Evolutionary conservation across 2,888 invertebrate species (phyloP).

Genomic region (Melieria crassipennis): DNA sequence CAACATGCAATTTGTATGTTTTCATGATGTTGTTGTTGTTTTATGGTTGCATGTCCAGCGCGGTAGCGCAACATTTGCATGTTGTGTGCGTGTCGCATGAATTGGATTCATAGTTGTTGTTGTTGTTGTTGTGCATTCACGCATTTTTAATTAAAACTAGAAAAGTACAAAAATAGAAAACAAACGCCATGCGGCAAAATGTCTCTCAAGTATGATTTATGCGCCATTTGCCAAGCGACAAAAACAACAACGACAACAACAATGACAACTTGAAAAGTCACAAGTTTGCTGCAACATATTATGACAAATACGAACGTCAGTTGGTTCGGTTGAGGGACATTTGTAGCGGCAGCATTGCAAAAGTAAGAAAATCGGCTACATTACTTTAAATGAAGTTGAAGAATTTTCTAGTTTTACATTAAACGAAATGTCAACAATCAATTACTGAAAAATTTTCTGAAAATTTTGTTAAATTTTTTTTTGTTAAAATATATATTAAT

Average conservation of each 20-base stretch:
- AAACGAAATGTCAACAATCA: too few relatives aligned
- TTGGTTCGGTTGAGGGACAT: not conserved
- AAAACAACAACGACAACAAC: not conserved
- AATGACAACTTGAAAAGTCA: not conserved
- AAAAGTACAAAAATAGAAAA: not conserved
- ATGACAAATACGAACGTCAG: not conserved
- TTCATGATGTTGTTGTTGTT: too few relatives aligned
- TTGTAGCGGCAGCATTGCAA: not conserved
- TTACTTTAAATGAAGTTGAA: not conserved
- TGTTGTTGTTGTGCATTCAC: not conserved
- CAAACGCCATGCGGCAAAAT: not conserved
- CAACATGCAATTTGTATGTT: too few relatives aligned
- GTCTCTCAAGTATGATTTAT: conserved; percentile 6
- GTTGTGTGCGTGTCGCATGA: too few relatives aligned
- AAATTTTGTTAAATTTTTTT: too few relatives aligned
- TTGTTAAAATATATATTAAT: too few relatives aligned
- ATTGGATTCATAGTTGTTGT: not conserved
- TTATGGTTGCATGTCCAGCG: not conserved
- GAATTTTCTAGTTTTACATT: not conserved
- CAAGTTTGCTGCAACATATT: not conserved
- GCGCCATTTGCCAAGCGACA: not conserved
- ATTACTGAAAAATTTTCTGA: too few relatives aligned
- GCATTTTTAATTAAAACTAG: conserved; percentile 25
- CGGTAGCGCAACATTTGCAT: too few relatives aligned
- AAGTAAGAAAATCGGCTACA: not conserved